A percentile compares a stretch with the other conserved stretches of the same genome.
Evolutionary conservation across 2,888 invertebrate genomes (phyloP).

Genomic region (Hedychridium roseum): DNA sequence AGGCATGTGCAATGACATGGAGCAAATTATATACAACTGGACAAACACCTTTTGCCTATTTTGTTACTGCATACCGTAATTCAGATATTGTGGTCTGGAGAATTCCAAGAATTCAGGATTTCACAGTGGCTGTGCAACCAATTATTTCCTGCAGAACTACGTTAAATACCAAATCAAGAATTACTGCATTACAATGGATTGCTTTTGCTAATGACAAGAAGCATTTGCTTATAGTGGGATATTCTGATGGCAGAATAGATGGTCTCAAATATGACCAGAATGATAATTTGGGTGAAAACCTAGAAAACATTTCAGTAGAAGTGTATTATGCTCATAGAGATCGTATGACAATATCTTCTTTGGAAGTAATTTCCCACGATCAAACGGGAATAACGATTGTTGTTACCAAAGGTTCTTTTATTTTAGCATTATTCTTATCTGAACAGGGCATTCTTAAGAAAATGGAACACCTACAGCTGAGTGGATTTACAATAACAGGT

Average conservation of each 20-base stretch:
- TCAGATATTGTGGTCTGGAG: slow-evolving; percentile 52
- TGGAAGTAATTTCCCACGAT: slow-evolving; percentile 32
- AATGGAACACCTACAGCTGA: slow-evolving; percentile 32
- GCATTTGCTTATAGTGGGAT: slow-evolving; percentile 48
- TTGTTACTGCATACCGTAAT: slow-evolving; percentile 47
- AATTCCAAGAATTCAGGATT: slow-evolving; percentile 35
- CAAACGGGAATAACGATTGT: slow-evolving; percentile 34
- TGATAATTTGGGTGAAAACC: slow-evolving; percentile 16
- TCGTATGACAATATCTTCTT: slow-evolving; percentile 35
- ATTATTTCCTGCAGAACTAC: slow-evolving; percentile 29
- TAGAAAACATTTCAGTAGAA: slow-evolving; percentile 21
- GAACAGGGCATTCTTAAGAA: slow-evolving; percentile 31
- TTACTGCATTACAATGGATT: slow-evolving; percentile 47
- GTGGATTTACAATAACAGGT: slow-evolving; percentile 54
- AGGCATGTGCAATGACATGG: slow-evolving; percentile 51
- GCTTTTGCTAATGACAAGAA: slow-evolving; percentile 22
- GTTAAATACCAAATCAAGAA: slow-evolving; percentile 30
- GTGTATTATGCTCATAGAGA: slow-evolving; percentile 41
- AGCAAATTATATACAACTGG: slow-evolving; percentile 37
- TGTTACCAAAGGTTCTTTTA: slow-evolving; percentile 40
- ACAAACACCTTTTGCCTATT: slow-evolving; percentile 42
- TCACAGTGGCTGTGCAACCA: slow-evolving; percentile 16
- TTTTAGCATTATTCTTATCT: slow-evolving; percentile 40
- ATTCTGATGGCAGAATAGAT: slow-evolving; percentile 48
- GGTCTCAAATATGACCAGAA: slow-evolving; percentile 31